Conservation (phyloP, 2,113 vertebrate genomes). For the Amblyopsis rosae region DNA sequence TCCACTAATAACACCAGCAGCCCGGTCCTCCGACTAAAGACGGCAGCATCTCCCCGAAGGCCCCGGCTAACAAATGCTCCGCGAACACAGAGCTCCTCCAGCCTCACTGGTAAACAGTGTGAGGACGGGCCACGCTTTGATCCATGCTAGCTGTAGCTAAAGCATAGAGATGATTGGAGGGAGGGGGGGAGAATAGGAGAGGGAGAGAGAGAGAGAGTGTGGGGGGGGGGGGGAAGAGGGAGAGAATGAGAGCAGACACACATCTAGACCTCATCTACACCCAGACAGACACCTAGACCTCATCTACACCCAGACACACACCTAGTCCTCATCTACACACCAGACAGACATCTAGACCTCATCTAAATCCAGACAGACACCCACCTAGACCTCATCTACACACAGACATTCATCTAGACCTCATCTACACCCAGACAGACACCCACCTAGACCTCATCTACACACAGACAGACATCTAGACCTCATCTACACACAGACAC, state of each 20-base stretch:
- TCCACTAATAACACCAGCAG: slow-evolving; percentile 77
- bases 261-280: too few species aligned
- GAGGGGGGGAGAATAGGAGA: slow-evolving; percentile 17
- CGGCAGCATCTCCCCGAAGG: slow-evolving; percentile 72
- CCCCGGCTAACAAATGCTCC: slow-evolving; percentile 66
- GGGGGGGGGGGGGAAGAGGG: slow-evolving; percentile 15
- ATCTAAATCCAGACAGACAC: too few species aligned
- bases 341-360: too few species aligned
- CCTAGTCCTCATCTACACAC: too few species aligned
- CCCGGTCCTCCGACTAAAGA: slow-evolving; percentile 77
- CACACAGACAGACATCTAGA: too few species aligned
- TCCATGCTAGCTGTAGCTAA: slow-evolving; percentile 62
- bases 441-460: too few species aligned
- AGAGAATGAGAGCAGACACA: not conserved
- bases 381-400: too few species aligned
- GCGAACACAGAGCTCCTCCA: slow-evolving; percentile 23
- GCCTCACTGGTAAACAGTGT: slow-evolving; percentile 46
- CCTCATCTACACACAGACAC: too few species aligned
- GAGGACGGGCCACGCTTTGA: slow-evolving; percentile 46
- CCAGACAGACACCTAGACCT: too few species aligned
- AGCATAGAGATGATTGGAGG: slow-evolving; percentile 32
- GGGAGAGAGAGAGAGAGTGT: not conserved
- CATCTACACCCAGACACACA: not conserved
- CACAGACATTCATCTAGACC: too few species aligned
- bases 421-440: too few species aligned